phyloP scores from a whole-genome alignment of 2,888 invertebrate genomes.

The Oligia fasciuncula region DNA sequence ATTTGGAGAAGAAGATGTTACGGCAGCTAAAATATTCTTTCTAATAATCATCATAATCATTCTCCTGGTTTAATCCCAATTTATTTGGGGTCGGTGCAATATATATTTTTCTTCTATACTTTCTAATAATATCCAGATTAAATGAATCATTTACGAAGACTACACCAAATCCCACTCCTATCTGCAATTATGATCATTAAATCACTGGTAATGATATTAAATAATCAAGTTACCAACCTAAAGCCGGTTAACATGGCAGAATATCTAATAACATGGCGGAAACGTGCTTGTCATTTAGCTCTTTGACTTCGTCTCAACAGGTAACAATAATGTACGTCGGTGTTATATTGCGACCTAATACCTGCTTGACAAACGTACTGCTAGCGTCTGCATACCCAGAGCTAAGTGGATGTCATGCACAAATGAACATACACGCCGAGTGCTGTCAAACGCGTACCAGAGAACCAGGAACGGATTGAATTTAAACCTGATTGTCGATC shows the following conservation, averaged over 20 bases:
- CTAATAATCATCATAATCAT: background rate
- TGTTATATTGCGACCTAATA: conserved; percentile 31
- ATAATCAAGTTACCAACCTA: conserved; percentile 11
- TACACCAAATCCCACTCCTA: conserved; percentile 5
- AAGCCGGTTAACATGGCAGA: background rate
- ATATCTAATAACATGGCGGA: conserved; percentile 21
- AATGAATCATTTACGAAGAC: background rate
- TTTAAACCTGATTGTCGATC: conserved; percentile 35
- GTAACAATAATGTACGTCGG: conserved; percentile 30
- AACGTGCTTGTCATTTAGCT: conserved; percentile 33
- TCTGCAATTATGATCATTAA: background rate
- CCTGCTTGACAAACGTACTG: conserved; percentile 49
- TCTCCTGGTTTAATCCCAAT: background rate
- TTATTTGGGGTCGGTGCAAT: background rate
- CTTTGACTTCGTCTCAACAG: conserved; percentile 34
- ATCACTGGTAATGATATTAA: conserved; percentile 14
- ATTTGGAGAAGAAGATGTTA: background rate
- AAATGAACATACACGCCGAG: conserved; percentile 63
- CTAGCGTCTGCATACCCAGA: conserved; percentile 53
- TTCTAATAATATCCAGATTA: background rate
- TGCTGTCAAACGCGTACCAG: conserved; percentile 45
- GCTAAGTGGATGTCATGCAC: conserved; percentile 61
- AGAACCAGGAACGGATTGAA: conserved; percentile 10
- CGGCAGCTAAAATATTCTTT: background rate
- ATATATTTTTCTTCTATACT: background rate